Base-by-base conservation (phyloP, 2,113 vertebrate species). In the Burhinus bistriatus region DNA sequence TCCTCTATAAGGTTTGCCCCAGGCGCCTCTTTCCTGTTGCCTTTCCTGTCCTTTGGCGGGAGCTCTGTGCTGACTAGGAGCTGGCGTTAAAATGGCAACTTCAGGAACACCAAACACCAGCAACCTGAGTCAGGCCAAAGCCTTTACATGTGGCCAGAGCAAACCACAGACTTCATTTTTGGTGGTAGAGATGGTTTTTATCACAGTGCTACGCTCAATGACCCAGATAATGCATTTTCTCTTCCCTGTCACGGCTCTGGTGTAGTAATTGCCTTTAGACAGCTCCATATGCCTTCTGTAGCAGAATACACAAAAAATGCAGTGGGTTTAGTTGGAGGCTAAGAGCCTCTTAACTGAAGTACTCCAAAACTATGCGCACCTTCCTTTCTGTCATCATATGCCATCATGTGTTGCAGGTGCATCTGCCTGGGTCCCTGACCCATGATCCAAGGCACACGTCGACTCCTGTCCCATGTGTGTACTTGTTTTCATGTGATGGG, bases 331-430 rank as follows among this genome's bases (percentile, higher is more conserved):
- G 29, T 9, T 61, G 40, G 52, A 90, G 44, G 34, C 40, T 66
- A 72, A 47, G 6, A 76, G 23, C 15, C 25, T 72, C 19, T 69
- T 49, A 15, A 34, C 11, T 38, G 21, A 77, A 68, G 21, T 34
- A 44, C 30, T 72, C 16, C 16, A 40, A 59, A 88, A 72, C n/a
- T 30, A 27, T 0, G 0, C 1, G 1, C 12, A 26, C 17, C 7
- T 80, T 91, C 59, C 22, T 77, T 55, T 42, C 47, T 81, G 62
- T 44, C 11, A 22, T 51, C 11, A 5, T 22, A 17, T 29, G 26
- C 13, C 30, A 22, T 59, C 1, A 3, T 5, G 4, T 57, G 32
- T 34, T 89, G 34, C 40, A 87, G 30, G 11, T 75, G 59, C 51
- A 36, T 57, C 49, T 82, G 49, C 64, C 49, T 80, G 69, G 6